Evolutionary conservation across 2,113 vertebrate genomes (phyloP).

Genomic region (Grammomys surdaster): DNA sequence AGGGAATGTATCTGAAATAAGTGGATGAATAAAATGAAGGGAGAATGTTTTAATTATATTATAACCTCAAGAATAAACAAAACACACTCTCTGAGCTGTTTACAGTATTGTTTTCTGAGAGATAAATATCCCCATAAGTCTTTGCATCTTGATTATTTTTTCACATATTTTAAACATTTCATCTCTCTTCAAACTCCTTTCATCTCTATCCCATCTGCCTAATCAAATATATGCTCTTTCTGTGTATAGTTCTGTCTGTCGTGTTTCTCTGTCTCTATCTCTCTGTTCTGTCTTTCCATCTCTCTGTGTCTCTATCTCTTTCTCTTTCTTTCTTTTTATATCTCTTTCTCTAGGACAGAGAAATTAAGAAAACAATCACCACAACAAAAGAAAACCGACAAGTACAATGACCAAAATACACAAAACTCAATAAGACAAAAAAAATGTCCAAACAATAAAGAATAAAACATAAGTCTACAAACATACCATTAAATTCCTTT

Average conservation of each 20-base stretch:
- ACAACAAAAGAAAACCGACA: background rate
- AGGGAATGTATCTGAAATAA: background rate
- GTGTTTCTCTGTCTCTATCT: too few species aligned
- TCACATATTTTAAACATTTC: background rate
- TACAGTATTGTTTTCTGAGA: background rate
- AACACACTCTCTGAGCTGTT: background rate
- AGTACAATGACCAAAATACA: background rate
- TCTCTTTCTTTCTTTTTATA: background rate
- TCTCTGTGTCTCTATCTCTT: too few species aligned
- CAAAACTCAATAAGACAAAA: background rate
- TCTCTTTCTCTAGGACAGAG: background rate
- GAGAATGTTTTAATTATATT: background rate
- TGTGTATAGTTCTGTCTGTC: too few species aligned
- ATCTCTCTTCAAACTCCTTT: background rate
- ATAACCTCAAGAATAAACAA: background rate
- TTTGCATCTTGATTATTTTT: background rate
- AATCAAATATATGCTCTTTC: too few species aligned
- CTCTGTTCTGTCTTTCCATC: too few species aligned
- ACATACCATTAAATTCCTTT: background rate
- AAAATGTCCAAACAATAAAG: background rate
- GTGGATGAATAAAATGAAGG: background rate
- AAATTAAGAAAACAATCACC: background rate
- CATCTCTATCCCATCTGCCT: background rate
- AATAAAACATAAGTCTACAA: background rate
- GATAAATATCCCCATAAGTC: background rate